Conservation (phyloP, 1,140 invertebrate species). For the Cotesia glomerata region DNA sequence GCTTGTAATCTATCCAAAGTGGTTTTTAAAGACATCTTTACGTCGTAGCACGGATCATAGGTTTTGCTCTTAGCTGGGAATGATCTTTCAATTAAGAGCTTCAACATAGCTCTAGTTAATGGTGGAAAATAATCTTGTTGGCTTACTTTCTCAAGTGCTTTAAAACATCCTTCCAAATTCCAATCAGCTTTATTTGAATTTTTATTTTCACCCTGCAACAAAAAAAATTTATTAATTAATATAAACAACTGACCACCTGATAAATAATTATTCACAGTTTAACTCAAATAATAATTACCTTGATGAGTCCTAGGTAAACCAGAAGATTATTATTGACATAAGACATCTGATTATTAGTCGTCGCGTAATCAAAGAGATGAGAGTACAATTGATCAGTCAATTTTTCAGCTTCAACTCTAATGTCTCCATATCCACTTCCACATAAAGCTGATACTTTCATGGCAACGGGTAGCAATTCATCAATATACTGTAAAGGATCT, state of each 20-base stretch:
- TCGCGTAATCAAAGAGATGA: slow-evolving; percentile 67
- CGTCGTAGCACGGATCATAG: slow-evolving; percentile 51
- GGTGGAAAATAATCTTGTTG: slow-evolving; percentile 63
- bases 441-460: slow-evolving; percentile 70
- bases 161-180: slow-evolving; percentile 68
- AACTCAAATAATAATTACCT: slow-evolving; percentile 60
- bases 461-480: slow-evolving; percentile 61
- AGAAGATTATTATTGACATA: slow-evolving; percentile 71
- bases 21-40: slow-evolving; percentile 51
- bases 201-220: slow-evolving; percentile 67
- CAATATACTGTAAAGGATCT: slow-evolving; percentile 54
- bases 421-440: slow-evolving; percentile 61
- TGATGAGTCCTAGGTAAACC: slow-evolving; percentile 73
- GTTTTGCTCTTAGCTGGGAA: slow-evolving; percentile 44
- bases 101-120: slow-evolving; percentile 65
- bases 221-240: slow-evolving; percentile 31
- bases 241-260: neutral
- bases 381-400: slow-evolving; percentile 67
- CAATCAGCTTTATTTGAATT: slow-evolving; percentile 62
- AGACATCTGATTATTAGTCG: slow-evolving; percentile 60
- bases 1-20: slow-evolving; percentile 40
- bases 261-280: neutral
- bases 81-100: slow-evolving; percentile 66
- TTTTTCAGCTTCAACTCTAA: slow-evolving; percentile 63
- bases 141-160: slow-evolving; percentile 64